Evolutionary conservation across 2,113 vertebrate genomes (phyloP), one percentile per base, ranked within the genome.

Genomic region (Lasiurus cinereus): DNA sequence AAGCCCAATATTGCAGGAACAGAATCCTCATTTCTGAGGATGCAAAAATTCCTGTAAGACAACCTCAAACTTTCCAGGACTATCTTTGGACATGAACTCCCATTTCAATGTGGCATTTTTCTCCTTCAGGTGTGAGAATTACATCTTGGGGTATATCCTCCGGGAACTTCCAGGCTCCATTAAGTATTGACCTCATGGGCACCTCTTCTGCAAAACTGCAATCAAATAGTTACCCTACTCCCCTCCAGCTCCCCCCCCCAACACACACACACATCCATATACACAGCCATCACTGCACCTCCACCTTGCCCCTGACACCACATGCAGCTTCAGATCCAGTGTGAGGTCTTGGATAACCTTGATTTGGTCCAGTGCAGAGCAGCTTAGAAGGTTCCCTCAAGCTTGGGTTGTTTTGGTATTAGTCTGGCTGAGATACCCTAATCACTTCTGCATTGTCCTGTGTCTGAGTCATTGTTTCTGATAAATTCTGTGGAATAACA

Each of bases 211-310:
- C 14, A 67, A 92, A 90, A 29, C 31, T 27, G 83, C 46, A 56
- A 33, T 66, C 36, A 10, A 3, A 1, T 52, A 50, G 16, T 8
- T 9, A 8, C 8, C 15, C 2, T 56, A 22, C 43, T 14, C 21
- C 21, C 6, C 8, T 5, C 2, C 13, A n/a, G n/a, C 11, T 1
- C 29, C 18, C 21, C 31, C 6, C 6, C 9, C 21, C 4, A 3
- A 3, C 21, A 56, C 29, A 43, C 6, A 50, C 24, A 29, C 5
- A 52, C 31, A 31, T 9, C 22, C 29, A n/a, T 27, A 76, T 6
- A 16, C 29, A 54, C 43, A 14, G 6, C 24, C 8, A 4, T 24
- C 14, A 56, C 50, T 59, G 18, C 31, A 79, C 78, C 2, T 29
- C 27, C 8, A 39, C 27, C 29, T 3, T 50, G 5, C 18, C 29